Conservation (phyloP, 1,140 invertebrate genomes). For the Proctacanthus coquilletti region DNA sequence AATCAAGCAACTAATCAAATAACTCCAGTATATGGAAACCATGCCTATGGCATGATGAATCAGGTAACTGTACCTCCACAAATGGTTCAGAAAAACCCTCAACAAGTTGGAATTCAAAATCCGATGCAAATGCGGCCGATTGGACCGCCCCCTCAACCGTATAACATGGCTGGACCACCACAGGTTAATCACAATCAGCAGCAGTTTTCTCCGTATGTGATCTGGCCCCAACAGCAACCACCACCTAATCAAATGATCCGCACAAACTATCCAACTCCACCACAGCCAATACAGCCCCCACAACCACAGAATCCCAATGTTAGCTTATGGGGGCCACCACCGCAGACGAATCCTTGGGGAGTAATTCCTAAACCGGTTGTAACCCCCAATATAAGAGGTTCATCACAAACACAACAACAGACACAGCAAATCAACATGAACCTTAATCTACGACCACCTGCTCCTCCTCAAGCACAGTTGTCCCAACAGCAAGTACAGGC, state of each 20-base stretch:
- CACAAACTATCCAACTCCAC: constrained; percentile 7
- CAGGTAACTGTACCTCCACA: neutral
- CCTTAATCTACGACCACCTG: neutral
- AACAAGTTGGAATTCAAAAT: neutral
- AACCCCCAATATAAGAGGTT: constrained; percentile 18
- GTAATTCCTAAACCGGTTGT: constrained; percentile 12
- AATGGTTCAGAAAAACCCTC: neutral
- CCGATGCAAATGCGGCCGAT: neutral
- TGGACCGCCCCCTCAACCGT: neutral
- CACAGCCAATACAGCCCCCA: constrained; percentile 10
- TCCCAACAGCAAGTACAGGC: neutral
- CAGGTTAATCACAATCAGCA: neutral
- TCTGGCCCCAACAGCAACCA: constrained; percentile 10
- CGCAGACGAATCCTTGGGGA: constrained; percentile 27
- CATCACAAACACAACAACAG: no score
- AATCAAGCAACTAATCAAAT: constrained; percentile 13
- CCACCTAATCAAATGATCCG: constrained; percentile 7
- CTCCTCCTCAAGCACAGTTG: neutral
- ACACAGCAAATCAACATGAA: no score
- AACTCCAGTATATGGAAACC: constrained; percentile 9
- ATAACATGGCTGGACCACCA: neutral
- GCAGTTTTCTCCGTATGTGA: constrained; percentile 10
- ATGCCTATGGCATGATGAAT: neutral
- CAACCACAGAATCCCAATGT: constrained; percentile 22
- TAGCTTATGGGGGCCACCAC: constrained; percentile 26